Evolutionary conservation across 2,797 vertebrate genomes (phyloP).

Genomic region (Falco rusticolus): DNA sequence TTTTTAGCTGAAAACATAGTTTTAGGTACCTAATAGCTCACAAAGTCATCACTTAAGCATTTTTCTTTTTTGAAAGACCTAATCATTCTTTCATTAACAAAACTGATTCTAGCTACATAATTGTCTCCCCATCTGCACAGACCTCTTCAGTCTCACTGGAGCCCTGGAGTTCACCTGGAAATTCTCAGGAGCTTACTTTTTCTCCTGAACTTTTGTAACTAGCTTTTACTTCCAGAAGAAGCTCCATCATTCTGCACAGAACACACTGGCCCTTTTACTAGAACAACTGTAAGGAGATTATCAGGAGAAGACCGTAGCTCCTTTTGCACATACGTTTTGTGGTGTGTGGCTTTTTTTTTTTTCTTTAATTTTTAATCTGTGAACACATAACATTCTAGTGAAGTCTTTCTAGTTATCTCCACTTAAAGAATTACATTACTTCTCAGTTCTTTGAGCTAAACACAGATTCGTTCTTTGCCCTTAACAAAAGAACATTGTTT

Average conservation of each 20-base stretch:
- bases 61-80: background rate
- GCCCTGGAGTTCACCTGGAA: background rate
- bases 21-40: background rate
- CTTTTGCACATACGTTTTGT: background rate
- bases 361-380: background rate
- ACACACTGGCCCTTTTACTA: background rate
- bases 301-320: background rate
- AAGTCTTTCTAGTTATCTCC: background rate
- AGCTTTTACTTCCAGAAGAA: background rate
- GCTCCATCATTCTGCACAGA: background rate
- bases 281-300: background rate
- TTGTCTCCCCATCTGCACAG: background rate
- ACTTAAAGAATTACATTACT: background rate
- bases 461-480: background rate
- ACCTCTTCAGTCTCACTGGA: background rate
- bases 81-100: background rate
- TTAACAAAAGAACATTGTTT: background rate
- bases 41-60: background rate
- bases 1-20: background rate
- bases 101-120: background rate
- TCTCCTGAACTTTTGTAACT: background rate
- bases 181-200: background rate
- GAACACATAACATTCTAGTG: background rate
- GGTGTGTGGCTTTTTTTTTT: no score
- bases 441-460: background rate